These are phyloP conservation scores for Margarornis squamiger DNA, from an alignment of 2,797 vertebrate genomes.

Conservation along the genomic window DNA sequence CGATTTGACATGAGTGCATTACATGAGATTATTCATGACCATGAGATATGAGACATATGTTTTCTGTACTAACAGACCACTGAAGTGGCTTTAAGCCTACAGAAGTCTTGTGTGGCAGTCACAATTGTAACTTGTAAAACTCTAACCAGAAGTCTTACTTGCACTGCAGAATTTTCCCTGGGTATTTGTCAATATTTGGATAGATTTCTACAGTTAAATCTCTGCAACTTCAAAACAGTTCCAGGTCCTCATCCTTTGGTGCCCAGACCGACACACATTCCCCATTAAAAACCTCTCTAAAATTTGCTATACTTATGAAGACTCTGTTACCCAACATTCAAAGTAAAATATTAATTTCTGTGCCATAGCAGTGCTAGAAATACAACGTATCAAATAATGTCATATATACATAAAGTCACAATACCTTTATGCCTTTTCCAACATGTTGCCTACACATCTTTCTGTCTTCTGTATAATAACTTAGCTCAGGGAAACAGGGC, in stretches of 20 bases:
- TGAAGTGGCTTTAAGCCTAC: background rate
- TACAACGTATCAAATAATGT: background rate
- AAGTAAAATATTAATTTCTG: background rate
- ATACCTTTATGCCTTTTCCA: background rate
- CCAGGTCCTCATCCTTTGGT: background rate
- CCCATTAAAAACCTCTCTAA: background rate
- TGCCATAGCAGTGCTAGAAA: background rate
- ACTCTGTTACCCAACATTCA: background rate
- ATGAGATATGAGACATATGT: fast-evolving
- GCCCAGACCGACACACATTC: background rate
- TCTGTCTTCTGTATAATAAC: background rate
- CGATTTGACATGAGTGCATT: background rate
- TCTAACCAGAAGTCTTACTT: background rate
- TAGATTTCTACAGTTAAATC: background rate
- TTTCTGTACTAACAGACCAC: background rate
- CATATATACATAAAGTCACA: background rate
- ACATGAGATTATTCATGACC: background rate
- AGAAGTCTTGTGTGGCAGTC: background rate
- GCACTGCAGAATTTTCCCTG: background rate
- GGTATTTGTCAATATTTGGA: background rate
- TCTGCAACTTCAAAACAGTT: background rate
- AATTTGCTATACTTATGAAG: background rate
- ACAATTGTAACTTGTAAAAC: background rate
- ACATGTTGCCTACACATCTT: background rate
- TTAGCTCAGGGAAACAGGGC: background rate